phyloP scores from a whole-genome alignment of 2,888 invertebrate genomes.

The Rhimphoctona megacephalus region DNA sequence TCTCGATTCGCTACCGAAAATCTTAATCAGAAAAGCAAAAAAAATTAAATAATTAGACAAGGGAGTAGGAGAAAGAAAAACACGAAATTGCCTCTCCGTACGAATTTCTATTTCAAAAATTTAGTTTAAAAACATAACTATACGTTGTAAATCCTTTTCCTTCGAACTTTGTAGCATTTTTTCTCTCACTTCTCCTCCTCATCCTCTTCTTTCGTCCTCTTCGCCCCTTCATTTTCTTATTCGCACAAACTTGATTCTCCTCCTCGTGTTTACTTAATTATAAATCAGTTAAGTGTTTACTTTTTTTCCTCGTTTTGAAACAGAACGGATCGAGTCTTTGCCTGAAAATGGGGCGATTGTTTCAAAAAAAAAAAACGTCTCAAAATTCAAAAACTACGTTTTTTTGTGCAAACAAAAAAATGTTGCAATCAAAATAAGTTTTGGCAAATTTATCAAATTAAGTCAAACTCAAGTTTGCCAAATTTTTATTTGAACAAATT shows the following conservation, averaged over 20 bases:
- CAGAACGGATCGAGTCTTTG: slow-evolving; percentile 81
- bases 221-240: slow-evolving; percentile 6
- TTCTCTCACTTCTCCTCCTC: slow-evolving; percentile 64
- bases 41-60: slow-evolving; percentile 8
- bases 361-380: neutral
- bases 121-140: slow-evolving; percentile 84
- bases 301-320: slow-evolving; percentile 44
- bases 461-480: no score
- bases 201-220: slow-evolving; percentile 29
- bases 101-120: slow-evolving; percentile 84
- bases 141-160: slow-evolving; percentile 79
- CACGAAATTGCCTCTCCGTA: slow-evolving; percentile 81
- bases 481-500: no score
- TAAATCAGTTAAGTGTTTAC: neutral
- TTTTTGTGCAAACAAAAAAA: neutral
- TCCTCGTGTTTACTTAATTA: slow-evolving; percentile 72
- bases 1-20: no score
- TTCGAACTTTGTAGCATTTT: slow-evolving; percentile 80
- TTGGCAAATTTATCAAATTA: no score
- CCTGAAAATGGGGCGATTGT: neutral
- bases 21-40: neutral
- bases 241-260: slow-evolving; percentile 57
- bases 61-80: slow-evolving; percentile 41
- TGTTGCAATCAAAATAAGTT: no score
- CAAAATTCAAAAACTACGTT: neutral